Evolutionary conservation across 2,888 invertebrate species (phyloP).

Genomic region (Bembecia ichneumoniformis): DNA sequence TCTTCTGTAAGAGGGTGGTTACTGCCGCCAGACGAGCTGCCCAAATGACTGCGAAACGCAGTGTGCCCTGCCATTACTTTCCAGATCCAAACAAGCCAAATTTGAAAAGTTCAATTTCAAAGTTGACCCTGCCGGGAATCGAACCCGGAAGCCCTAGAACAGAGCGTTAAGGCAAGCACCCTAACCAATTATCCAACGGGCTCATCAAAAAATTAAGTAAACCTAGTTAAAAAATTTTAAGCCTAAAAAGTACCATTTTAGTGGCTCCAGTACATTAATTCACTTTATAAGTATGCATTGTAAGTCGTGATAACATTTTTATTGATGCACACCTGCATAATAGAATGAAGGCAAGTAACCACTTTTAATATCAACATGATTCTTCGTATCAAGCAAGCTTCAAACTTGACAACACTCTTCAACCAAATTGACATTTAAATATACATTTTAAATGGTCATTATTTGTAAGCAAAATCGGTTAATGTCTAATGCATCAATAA

Average conservation of each 20-base stretch:
- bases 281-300: constrained; percentile 4
- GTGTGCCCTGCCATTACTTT: no score
- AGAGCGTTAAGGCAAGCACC: no score
- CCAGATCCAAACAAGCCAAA: no score
- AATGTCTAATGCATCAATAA: constrained; percentile 7
- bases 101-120: no score
- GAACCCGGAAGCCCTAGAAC: no score
- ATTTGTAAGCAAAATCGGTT: constrained; percentile 2
- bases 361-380: not conserved
- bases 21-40: no score
- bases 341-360: constrained; percentile 2
- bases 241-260: constrained; percentile 19
- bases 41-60: no score
- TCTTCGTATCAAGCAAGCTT: not conserved
- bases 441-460: not conserved
- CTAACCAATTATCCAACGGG: no score
- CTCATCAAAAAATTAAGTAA: no score
- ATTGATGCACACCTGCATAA: constrained; percentile 19
- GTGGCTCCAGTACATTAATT: constrained; percentile 7
- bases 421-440: constrained; percentile 15
- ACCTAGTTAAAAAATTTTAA: no score
- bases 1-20: no score
- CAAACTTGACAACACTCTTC: constrained; percentile 13
- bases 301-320: constrained; percentile 26
- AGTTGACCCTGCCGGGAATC: no score